Base-by-base conservation (phyloP, 2,113 vertebrate species). In the Chloebia gouldiae region DNA sequence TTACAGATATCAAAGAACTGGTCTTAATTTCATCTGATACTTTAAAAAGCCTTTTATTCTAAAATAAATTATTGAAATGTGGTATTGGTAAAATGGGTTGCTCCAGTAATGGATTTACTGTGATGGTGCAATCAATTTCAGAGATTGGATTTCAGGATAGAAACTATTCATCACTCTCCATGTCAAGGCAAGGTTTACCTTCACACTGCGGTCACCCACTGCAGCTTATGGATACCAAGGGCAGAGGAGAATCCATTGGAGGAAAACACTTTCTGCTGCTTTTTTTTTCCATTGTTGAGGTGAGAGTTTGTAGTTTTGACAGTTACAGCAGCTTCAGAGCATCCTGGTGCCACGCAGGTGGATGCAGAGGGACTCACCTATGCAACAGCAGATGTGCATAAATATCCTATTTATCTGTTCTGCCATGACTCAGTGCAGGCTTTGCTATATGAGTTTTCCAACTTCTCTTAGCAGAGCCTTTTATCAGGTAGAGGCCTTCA, bases 1-100 rank as follows among this genome's bases (percentile, higher is more conserved):
- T 96, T 97, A 95, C 92, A 92, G 92, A 90, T 96, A 94, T 93
- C 93, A 97, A 95, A 96, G 92, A 91, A 89, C 82, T 90, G 71
- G 77, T 87, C 94, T 92, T 92, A 97, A 96, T 96, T 96, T 95
- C 87, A 96, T 95, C 78, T 90, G 96, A 96, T 96, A 95, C 96
- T 96, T 97, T 96, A 89, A 97, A 96, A 96, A 95, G 91, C 92
- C 92, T 95, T 97, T 97, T 95, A 96, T 97, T 97, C 94, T 77
- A 88, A 97, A 95, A 94, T 97, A 96, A 97, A 97, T 97, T 95
- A 96, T 97, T 96, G 93, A 97, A 95, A 94, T 88, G 90, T 86
- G 94, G 93, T 78, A 44, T 96, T 93, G 93, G 88, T 66, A 93
- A 93, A 92, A 93, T 59, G 91, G 79, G 80, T 57, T 94, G 80